Evolutionary conservation across 2,888 invertebrate genomes (phyloP).

Genomic region (Norana najaformis): DNA sequence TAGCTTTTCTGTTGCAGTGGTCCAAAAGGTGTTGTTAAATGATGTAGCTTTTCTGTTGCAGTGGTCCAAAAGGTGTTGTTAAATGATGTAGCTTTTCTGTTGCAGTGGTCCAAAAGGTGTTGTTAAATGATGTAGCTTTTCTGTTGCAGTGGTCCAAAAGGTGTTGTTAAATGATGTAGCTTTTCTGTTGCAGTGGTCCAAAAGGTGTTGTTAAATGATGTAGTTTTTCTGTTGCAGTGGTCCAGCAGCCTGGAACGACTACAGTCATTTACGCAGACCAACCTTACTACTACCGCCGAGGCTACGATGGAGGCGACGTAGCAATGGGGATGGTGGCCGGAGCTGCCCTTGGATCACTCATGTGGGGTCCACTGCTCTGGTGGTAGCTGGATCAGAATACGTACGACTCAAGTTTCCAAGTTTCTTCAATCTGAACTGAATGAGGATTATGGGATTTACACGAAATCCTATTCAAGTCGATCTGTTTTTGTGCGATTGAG

Average conservation of each 20-base stretch:
- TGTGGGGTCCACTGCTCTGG: conserved; percentile 52
- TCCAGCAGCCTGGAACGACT: conserved; percentile 26
- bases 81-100: too few species aligned
- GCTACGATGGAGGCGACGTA: conserved; percentile 46
- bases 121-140: too few species aligned
- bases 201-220: background rate
- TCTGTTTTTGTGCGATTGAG: too few species aligned
- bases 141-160: too few species aligned
- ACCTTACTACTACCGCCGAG: conserved; percentile 37
- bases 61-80: too few species aligned
- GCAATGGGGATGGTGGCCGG: conserved; percentile 53
- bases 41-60: too few species aligned
- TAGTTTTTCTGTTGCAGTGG: background rate
- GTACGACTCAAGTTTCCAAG: background rate
- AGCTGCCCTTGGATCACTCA: conserved; percentile 50
- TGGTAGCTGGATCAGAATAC: conserved; percentile 42
- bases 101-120: too few species aligned
- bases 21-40: too few species aligned
- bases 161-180: too few species aligned
- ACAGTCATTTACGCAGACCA: conserved; percentile 45
- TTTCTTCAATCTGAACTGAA: background rate
- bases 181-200: too few species aligned
- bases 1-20: too few species aligned
- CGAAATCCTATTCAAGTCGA: background rate
- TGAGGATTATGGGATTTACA: background rate